Evolutionary conservation across 2,797 vertebrate genomes (phyloP).

Genomic region (Spea hammondii): DNA sequence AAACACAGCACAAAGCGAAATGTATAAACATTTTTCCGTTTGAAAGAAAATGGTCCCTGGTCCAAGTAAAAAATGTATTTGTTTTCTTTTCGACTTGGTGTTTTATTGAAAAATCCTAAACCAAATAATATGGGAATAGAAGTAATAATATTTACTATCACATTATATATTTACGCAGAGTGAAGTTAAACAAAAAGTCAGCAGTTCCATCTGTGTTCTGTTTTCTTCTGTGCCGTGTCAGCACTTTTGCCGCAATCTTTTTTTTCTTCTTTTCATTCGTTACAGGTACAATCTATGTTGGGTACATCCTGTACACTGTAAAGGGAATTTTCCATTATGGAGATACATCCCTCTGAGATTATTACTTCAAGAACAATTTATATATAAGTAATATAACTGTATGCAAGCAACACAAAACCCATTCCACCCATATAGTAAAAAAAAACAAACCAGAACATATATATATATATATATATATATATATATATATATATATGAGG

Average conservation of each 20-base stretch:
- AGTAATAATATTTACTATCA: conserved; percentile 48
- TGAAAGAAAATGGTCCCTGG: conserved; percentile 33
- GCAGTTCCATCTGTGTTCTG: conserved; percentile 33
- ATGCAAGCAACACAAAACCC: too few species aligned
- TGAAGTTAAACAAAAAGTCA: conserved; percentile 42
- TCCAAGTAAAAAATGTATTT: conserved; percentile 37
- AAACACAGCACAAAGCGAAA: conserved; percentile 37
- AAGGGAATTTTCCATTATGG: too few species aligned
- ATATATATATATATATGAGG: too few species aligned
- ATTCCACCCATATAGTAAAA: too few species aligned
- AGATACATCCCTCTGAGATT: too few species aligned
- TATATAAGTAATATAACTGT: too few species aligned
- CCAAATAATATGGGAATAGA: conserved; percentile 45
- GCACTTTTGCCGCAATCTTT: conserved; percentile 18
- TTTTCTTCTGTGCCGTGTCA: conserved; percentile 46
- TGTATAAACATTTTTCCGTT: conserved; percentile 30
- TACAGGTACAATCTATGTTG: too few species aligned
- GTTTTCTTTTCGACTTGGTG: conserved; percentile 39
- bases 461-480: too few species aligned
- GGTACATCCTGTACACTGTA: too few species aligned
- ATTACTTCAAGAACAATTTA: too few species aligned
- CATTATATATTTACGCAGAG: conserved; percentile 49
- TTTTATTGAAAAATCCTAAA: conserved; percentile 46
- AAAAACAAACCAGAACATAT: too few species aligned
- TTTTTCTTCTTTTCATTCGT: too few species aligned